phyloP scores from a whole-genome alignment of 1,140 invertebrate species.

The Maniola jurtina region DNA sequence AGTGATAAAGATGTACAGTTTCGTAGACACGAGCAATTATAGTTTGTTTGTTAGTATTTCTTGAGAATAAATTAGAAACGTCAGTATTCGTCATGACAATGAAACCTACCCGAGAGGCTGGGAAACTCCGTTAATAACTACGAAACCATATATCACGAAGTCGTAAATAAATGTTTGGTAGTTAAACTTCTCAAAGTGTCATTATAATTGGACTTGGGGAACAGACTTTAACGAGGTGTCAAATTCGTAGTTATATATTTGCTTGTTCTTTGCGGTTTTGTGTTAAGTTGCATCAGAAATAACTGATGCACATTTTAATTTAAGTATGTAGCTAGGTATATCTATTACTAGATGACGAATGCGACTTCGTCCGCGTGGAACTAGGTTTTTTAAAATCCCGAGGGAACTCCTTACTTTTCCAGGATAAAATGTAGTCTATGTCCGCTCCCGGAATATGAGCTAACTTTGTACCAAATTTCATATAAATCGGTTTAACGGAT shows the following conservation, averaged over 20 bases:
- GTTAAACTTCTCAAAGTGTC: constrained; percentile 22
- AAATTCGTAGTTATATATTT: constrained; percentile 17
- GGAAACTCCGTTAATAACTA: constrained; percentile 41
- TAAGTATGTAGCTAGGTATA: too few relatives aligned
- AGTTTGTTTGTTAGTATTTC: neutral
- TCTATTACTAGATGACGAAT: too few relatives aligned
- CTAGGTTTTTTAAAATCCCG: too few relatives aligned
- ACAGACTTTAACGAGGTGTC: constrained; percentile 8
- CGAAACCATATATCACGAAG: constrained; percentile 33
- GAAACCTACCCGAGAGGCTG: constrained; percentile 33
- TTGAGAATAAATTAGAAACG: constrained; percentile 46
- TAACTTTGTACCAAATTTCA: too few relatives aligned
- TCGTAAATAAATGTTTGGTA: constrained; percentile 39
- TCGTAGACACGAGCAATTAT: constrained; percentile 12
- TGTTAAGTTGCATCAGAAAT: too few relatives aligned
- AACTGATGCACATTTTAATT: too few relatives aligned
- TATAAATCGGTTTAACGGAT: too few relatives aligned
- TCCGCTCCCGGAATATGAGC: too few relatives aligned
- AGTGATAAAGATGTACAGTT: constrained; percentile 9
- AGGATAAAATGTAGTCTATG: too few relatives aligned
- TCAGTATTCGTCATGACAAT: constrained; percentile 50
- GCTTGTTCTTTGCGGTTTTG: neutral
- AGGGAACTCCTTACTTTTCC: too few relatives aligned
- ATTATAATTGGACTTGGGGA: constrained; percentile 20
- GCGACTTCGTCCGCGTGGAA: too few relatives aligned